These are phyloP conservation scores for Glaucidium brasilianum DNA, from an alignment of 2,113 vertebrate genomes.

Conservation along the genomic window DNA sequence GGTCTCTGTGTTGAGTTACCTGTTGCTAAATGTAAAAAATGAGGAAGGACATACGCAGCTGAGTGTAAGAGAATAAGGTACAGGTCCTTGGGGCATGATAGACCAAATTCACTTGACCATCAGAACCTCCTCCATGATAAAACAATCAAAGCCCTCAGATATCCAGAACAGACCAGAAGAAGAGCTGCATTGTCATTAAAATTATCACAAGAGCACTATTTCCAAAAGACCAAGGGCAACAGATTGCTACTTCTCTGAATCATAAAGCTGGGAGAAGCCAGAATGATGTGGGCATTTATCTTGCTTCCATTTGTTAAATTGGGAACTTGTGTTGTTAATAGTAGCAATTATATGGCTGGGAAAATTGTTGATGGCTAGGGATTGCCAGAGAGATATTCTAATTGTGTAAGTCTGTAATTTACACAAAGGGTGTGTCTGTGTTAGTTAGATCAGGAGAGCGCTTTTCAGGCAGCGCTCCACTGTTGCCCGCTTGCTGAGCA, in stretches of 20 bases:
- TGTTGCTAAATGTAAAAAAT: not conserved
- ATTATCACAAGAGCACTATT: not conserved
- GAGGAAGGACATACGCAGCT: not conserved
- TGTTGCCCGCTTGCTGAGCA: not conserved
- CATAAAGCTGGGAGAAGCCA: slow-evolving; percentile 22
- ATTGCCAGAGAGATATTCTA: slow-evolving; percentile 50
- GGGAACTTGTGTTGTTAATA: slow-evolving; percentile 27
- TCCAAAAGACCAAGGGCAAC: slow-evolving; percentile 21
- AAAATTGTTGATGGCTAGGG: not conserved
- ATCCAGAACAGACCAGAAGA: not conserved
- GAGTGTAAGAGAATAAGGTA: not conserved
- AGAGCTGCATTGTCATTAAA: slow-evolving; percentile 33
- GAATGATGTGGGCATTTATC: slow-evolving; percentile 7
- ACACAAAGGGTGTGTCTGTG: not conserved
- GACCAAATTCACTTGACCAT: not conserved
- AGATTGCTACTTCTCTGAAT: not conserved
- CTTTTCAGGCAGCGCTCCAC: not conserved
- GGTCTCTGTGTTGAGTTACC: not conserved
- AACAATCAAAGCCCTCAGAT: not conserved
- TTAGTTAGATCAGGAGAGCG: not conserved
- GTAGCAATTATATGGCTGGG: slow-evolving; percentile 48
- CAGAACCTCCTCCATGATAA: not conserved
- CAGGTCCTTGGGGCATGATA: not conserved
- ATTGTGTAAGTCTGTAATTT: slow-evolving; percentile 13
- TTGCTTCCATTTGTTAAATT: slow-evolving; percentile 39